Percentiles rank a stretch among this genome's conserved stretches.
Evolutionary conservation across 1,140 invertebrate species (phyloP).

Genomic region (Homarus americanus): DNA sequence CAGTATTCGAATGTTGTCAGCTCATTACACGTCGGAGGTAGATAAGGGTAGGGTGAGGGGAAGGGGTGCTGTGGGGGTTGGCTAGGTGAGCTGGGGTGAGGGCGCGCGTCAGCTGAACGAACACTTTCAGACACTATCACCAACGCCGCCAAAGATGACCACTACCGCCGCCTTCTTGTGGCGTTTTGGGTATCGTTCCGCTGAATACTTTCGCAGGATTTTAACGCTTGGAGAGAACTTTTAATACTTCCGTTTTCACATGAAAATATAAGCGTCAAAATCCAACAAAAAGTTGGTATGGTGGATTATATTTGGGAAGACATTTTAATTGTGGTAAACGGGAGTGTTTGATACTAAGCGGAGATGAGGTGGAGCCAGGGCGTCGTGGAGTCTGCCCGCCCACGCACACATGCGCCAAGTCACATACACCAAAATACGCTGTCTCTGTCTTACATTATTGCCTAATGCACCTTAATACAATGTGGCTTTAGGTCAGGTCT

Average conservation of each 20-base stretch:
- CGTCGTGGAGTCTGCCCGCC: slow-evolving; percentile 37
- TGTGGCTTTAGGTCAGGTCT: slow-evolving; percentile 26
- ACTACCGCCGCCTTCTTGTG: background rate
- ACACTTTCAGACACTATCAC: background rate
- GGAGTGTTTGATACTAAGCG: slow-evolving; percentile 5
- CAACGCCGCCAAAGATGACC: background rate
- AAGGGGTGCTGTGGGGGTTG: background rate
- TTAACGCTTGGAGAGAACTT: background rate
- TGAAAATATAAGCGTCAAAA: too few species aligned
- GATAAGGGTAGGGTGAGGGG: background rate
- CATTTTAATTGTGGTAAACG: slow-evolving; percentile 15
- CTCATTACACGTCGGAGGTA: background rate
- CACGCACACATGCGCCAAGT: slow-evolving; percentile 43
- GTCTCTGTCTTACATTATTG: slow-evolving; percentile 32
- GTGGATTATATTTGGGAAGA: slow-evolving; percentile 5
- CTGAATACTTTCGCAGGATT: background rate
- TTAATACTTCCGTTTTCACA: background rate
- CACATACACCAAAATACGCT: slow-evolving; percentile 30
- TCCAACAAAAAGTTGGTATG: background rate
- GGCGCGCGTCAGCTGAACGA: background rate
- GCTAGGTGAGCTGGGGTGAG: background rate
- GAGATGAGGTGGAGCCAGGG: slow-evolving; percentile 26
- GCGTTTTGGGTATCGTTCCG: background rate
- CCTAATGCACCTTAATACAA: slow-evolving; percentile 45
- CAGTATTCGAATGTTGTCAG: background rate